Base-by-base conservation (phyloP, 2,797 vertebrate species). In the Lacerta viridis region DNA sequence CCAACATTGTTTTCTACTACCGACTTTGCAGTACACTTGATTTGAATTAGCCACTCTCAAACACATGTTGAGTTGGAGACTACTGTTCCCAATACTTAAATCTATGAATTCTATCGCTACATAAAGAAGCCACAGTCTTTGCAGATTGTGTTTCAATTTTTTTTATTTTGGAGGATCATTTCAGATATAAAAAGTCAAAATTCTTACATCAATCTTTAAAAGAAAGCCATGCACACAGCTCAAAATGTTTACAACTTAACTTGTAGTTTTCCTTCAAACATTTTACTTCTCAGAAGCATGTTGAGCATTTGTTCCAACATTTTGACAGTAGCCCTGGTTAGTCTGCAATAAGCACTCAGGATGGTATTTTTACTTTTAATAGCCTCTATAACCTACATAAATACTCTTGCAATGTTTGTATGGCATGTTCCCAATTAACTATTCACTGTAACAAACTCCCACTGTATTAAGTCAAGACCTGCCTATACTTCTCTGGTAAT, bases 151-250 rank as follows among this genome's bases (percentile, higher is more conserved):
- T 96, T 97, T 95, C 92, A 91, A 2, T 39, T 75, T 80, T 29
- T 96, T 97, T 89, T 97, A 97, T 97, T 97, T 91, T 88, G 90
- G 92, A 89, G 95, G 92, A 95, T 95, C 86, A 94, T 92, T 90
- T 94, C 95, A 95, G 96, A 97, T 97, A 96, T 97, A 97, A 96
- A 97, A 97, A 96, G 96, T 97, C 96, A 96, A 96, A 96, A 97
- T 97, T 97, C 95, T 97, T 97, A 97, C 95, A 97, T 91, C 96
- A 96, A 88, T 95, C 92, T 95, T 96, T 90, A 95, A 95, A 95
- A 95, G 94, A 94, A 96, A 94, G 95, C 94, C 96, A 97, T 97
- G 96, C 97, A 97, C 95, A 89, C 96, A 94, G 86, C 87, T 96
- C 94, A 94, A 95, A 96, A 92, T 95, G 94, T 96, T 93, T 96